Base-by-base conservation (phyloP, 2,113 vertebrate species). In the Python bivittatus region DNA sequence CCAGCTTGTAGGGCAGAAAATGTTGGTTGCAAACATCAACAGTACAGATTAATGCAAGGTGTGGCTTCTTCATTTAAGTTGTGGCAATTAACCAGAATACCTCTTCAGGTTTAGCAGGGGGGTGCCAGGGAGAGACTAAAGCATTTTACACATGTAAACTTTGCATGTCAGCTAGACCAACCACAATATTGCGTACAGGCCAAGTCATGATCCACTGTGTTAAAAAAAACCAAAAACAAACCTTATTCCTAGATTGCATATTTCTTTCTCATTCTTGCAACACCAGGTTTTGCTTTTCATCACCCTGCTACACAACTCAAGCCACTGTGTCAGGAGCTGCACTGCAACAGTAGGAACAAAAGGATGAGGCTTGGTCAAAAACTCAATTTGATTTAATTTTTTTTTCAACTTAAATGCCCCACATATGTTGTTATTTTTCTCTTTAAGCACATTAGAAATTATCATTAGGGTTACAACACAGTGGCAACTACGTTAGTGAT, bases 11-110 rank as follows among this genome's bases (percentile, higher is more conserved):
- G 96, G 95, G 94, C 97, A 97, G 97, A 98, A 98, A 98, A 98
- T 98, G 98, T 99, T 99, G 99, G 98, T 97, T 97, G 98, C 98
- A 98, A 98, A 97, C 86, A 95, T 97, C 96, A 97, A 98, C 97
- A 97, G 98, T 98, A 98, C 98, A 98, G 98, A 98, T 99, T 99
- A 99, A 98, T 98, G 98, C 98, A 99, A 99, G 99, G 98, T 98
- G 99, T 98, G 99, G 98, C 98, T 98, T 98, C 98, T 98, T 98
- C 96, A 96, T 97, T 98, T 98, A 98, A 98, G 98, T 97, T 97
- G 95, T 97, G 97, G 98, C 98, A 98, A 98, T 98, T 98, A 98
- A 97, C 97, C 97, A 98, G 97, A 97, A 98, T 98, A 98, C 97
- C 97, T 95, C 96, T 95, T 4, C 29, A 68, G 64, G 29, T 96